A percentile compares a stretch with the other conserved stretches of the same genome.
phyloP scores from a whole-genome alignment of 1,140 invertebrate species.

The Euwallacea similis region DNA sequence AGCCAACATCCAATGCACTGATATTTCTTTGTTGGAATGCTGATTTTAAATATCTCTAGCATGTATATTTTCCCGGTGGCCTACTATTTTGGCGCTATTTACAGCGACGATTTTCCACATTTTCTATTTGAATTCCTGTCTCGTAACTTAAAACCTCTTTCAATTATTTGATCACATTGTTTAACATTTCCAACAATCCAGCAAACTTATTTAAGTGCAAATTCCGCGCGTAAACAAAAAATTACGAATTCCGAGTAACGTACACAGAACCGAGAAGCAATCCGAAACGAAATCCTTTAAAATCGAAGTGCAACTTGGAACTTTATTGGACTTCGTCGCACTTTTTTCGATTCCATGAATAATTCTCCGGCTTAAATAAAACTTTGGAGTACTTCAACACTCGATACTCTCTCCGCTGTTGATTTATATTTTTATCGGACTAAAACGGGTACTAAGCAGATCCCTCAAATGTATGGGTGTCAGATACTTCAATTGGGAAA shows the following conservation, averaged over 20 bases:
- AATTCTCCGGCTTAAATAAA: constrained; percentile 17
- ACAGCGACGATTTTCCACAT: no score
- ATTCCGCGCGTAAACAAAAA: constrained; percentile 11
- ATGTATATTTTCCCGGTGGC: no score
- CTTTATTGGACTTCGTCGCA: constrained; percentile 17
- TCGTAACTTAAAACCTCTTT: no score
- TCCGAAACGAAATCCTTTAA: constrained; percentile 18
- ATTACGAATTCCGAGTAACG: not conserved
- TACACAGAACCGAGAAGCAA: constrained; percentile 13
- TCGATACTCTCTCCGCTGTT: not conserved
- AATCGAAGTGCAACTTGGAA: constrained; percentile 18
- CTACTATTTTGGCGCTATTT: no score
- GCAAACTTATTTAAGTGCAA: constrained; percentile 4
- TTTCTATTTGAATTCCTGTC: no score
- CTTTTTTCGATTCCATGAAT: constrained; percentile 21
- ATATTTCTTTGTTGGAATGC: no score
- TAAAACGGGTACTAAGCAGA: not conserved
- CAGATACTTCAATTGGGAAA: no score
- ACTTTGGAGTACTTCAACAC: not conserved
- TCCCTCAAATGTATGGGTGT: no score
- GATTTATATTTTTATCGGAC: not conserved
- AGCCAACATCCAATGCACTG: no score
- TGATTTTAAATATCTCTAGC: no score
- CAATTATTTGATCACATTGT: no score
- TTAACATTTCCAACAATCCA: no score